Evolutionary conservation across 2,888 invertebrate species (phyloP).

Genomic region (Ligdia adustata): DNA sequence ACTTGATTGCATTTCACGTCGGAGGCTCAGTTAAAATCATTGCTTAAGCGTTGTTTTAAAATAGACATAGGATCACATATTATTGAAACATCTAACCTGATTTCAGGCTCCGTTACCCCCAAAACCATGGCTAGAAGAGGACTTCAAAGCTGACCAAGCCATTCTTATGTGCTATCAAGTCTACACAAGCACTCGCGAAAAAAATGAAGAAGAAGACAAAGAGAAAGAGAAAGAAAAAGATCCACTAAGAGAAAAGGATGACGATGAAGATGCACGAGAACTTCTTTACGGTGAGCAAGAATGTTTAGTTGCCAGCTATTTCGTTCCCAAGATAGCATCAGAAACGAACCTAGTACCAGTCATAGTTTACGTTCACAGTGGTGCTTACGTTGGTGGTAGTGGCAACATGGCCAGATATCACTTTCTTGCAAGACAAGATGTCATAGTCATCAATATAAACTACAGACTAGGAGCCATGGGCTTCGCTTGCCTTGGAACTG

Average conservation of each 20-base stretch:
- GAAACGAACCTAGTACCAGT: conserved; percentile 66
- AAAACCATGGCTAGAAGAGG: conserved; percentile 56
- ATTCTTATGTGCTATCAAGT: conserved; percentile 61
- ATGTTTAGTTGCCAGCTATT: conserved; percentile 61
- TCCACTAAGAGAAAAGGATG: too few species aligned
- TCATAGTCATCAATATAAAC: conserved; percentile 87
- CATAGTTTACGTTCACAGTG: conserved; percentile 71
- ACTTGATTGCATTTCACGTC: too few species aligned
- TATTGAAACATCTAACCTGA: too few species aligned
- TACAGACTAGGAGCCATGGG: conserved; percentile 89
- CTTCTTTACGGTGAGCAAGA: conserved; percentile 63
- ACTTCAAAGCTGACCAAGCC: conserved; percentile 49
- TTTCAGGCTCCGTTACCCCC: conserved; percentile 71
- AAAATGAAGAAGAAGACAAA: too few species aligned
- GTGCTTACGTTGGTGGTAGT: conserved; percentile 68
- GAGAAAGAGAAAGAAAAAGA: too few species aligned
- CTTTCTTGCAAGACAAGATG: conserved; percentile 87
- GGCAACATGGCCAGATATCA: conserved; percentile 74
- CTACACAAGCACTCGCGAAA: conserved; percentile 57
- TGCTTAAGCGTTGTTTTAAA: too few species aligned
- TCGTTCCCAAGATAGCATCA: conserved; percentile 61
- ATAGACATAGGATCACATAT: too few species aligned
- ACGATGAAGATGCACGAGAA: conserved; percentile 49
- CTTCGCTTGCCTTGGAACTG: conserved; percentile 85
- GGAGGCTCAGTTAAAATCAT: too few species aligned